Base-by-base conservation (phyloP, 2,113 vertebrate genomes). In the Alectura lathami region DNA sequence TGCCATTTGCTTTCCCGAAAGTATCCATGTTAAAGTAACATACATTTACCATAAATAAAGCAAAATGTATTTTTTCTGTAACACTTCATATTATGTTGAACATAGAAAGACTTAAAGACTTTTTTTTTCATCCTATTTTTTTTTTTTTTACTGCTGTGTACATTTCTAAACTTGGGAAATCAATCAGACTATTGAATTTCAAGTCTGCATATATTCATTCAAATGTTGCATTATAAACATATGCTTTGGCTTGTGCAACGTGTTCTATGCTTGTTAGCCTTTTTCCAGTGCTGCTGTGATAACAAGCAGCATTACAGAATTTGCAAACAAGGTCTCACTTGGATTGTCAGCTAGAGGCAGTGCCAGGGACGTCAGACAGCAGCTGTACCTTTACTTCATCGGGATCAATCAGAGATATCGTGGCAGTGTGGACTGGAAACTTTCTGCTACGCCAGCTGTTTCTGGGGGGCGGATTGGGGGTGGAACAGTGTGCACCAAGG, bases 401-500 rank as follows among this genome's bases (percentile, higher is more conserved):
- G 16, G n/a, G 38, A 87, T 79, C 81, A 56, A 6, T 38, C 2
- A 0, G 21, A 85, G 57, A 50, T 36, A 62, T 1, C 0, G 17
- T 5, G 57, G 30, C 85, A 74, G 45, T 6, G 72, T 79, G 80
- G 42, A 64, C 59, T 77, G 68, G 42, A 86, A 75, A 68, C 36
- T 66, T 96, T 89, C 45, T 91, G 92, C 96, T 45, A 66, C 1
- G 1, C 72, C 95, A 94, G 88, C 93, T 88, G 22, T 89, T 90
- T 90, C 42, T 77, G 22, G 78, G 77, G 74, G 88, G 79, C 0
- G 17, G 53, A 48, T 0, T 18, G 24, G 50, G 76, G 85, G 85
- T 66, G 78, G 85, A 67, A 86, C 42, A 21, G 70, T 20, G 30
- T 80, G 75, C 50, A 40, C 68, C 72, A 77, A 70, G 88, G 75